Conservation (phyloP, 92 coral and sea anemone genomes). For the Metridium senile region DNA sequence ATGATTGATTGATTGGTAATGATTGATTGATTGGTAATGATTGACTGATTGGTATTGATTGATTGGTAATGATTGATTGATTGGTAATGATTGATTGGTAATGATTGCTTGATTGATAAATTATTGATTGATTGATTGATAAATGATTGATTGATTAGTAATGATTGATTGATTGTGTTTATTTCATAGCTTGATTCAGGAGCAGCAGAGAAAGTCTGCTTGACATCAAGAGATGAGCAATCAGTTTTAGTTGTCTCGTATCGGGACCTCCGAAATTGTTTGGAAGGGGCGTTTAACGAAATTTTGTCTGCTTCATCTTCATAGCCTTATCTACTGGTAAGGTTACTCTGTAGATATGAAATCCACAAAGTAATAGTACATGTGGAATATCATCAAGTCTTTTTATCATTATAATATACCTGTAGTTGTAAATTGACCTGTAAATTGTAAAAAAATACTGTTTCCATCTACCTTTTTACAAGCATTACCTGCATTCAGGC, state of each 20-base stretch:
- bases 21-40: too few species aligned
- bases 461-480: constrained; percentile 1
- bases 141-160: background rate
- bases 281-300: constrained; percentile 91
- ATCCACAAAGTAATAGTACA: background rate
- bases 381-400: background rate
- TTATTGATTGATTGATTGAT: background rate
- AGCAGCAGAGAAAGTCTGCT: constrained; percentile 87
- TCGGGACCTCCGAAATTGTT: constrained; percentile 88
- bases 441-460: background rate
- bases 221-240: constrained; percentile 95
- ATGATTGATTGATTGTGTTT: background rate
- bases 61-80: background rate
- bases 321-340: constrained; percentile 1
- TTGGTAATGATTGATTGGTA: background rate
- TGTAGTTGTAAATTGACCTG: constrained; percentile 13
- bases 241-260: constrained; percentile 91
- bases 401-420: background rate
- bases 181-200: constrained; percentile 90
- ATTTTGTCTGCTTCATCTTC: constrained; percentile 63
- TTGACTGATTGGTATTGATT: background rate
- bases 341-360: constrained; percentile 30
- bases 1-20: too few species aligned
- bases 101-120: background rate
- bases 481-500: background rate